These are phyloP conservation scores for Physella acuta DNA, from an alignment of 1,140 invertebrate genomes.

Conservation along the genomic window DNA sequence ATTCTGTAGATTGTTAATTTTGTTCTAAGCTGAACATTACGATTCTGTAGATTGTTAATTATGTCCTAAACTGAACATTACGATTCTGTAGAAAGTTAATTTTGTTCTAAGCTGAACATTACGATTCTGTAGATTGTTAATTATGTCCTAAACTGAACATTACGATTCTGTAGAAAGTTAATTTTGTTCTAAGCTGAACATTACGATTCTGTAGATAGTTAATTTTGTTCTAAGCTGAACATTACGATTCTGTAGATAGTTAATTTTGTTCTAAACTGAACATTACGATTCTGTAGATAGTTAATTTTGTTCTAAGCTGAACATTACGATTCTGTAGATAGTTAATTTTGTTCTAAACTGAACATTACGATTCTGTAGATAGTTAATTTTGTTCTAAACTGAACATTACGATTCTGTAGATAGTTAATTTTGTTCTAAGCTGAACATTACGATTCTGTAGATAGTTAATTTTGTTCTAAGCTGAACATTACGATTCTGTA, in stretches of 20 bases:
- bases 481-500: not conserved
- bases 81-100: not conserved
- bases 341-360: not conserved
- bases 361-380: not conserved
- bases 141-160: not conserved
- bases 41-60: not conserved
- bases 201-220: not conserved
- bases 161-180: not conserved
- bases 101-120: not conserved
- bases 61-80: not conserved
- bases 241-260: not conserved
- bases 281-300: not conserved
- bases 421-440: not conserved
- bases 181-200: not conserved
- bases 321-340: not conserved
- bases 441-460: not conserved
- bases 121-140: not conserved
- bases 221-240: not conserved
- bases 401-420: not conserved
- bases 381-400: not conserved
- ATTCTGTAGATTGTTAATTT: not conserved
- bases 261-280: not conserved
- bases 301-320: not conserved
- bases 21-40: not conserved
- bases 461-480: not conserved